phyloP scores from a whole-genome alignment of 2,797 vertebrate species.

The Ctenochaetus hawaiiensis region DNA sequence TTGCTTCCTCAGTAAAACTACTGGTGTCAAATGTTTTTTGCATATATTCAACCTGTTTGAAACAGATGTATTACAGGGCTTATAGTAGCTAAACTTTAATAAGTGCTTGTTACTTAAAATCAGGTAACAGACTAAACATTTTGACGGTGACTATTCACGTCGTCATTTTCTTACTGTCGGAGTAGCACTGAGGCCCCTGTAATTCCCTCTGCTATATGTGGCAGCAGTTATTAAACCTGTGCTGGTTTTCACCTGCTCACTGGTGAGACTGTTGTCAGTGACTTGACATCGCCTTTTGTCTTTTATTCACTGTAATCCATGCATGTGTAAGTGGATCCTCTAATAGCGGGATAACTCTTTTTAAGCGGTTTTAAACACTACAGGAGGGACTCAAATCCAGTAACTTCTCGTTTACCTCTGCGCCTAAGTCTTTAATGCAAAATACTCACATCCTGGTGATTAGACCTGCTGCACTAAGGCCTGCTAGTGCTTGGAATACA shows the following conservation, averaged over 20 bases:
- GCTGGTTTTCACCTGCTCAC: constrained; percentile 61
- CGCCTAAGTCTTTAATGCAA: constrained; percentile 50
- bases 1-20: not conserved
- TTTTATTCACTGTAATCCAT: constrained; percentile 79
- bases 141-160: constrained; percentile 22
- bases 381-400: constrained; percentile 74
- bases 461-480: not conserved
- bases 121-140: constrained; percentile 5
- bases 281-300: constrained; percentile 74
- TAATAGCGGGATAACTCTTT: constrained; percentile 77
- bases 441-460: constrained; percentile 40
- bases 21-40: not conserved
- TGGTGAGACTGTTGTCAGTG: constrained; percentile 47
- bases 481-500: not conserved
- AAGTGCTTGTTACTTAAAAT: constrained; percentile 27
- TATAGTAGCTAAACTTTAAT: constrained; percentile 11
- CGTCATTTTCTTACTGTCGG: constrained; percentile 34
- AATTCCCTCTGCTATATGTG: constrained; percentile 55
- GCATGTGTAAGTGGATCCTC: constrained; percentile 82
- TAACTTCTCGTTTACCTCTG: constrained; percentile 73
- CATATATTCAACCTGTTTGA: not conserved
- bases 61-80: not conserved
- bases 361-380: constrained; percentile 77
- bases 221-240: constrained; percentile 64
- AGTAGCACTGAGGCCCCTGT: constrained; percentile 16